Base-by-base conservation (phyloP, 2,797 vertebrate species). In the Graptemys geographica region DNA sequence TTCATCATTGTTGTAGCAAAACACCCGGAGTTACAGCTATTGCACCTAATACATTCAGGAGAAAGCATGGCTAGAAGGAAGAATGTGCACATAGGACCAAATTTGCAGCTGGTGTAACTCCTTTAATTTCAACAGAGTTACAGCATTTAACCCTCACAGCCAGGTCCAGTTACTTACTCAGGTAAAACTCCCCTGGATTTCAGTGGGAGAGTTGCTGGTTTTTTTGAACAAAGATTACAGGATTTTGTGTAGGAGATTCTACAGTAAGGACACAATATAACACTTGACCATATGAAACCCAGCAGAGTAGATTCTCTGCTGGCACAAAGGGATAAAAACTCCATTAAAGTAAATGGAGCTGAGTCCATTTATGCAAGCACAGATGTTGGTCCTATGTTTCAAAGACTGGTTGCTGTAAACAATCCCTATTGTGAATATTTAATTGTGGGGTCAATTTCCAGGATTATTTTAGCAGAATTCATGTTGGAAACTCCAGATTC, bases 361-460 rank as follows among this genome's bases (percentile, higher is more conserved):
- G 33, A 95, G 87, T 79, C 88, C 65, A 2, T 95, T 59, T 91
- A 81, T 87, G 86, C 65, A 82, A 89, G 87, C 44, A 78, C 44
- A 78, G 44, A 49, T 28, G 65, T 88, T 88, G 69, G 49, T 90
- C 55, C 94, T 83, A 52, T 62, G 0, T 95, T 92, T 95, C 95
- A 90, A 62, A 94, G 86, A 87, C 37, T 65, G 79, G 84, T 91
- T 91, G 11, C 87, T 87, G 55, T 69, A 52, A 33, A 16, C 94
- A 93, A 87, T 82, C 87, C 83, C 65, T 65, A 31, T 72, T 52
- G 86, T 87, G 86, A 94, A 95, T 81, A 55, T 44, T 86, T 86
- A 76, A 90, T 76, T 91, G 89, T 49, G 85, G 92, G 62, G 96
- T 95, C 52, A 41, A 81, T 96, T 96, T 96, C 94, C 84, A 83